These are phyloP conservation scores for Notarius quadriscutis DNA, from an alignment of 2,113 vertebrate genomes.

Conservation along the genomic window DNA sequence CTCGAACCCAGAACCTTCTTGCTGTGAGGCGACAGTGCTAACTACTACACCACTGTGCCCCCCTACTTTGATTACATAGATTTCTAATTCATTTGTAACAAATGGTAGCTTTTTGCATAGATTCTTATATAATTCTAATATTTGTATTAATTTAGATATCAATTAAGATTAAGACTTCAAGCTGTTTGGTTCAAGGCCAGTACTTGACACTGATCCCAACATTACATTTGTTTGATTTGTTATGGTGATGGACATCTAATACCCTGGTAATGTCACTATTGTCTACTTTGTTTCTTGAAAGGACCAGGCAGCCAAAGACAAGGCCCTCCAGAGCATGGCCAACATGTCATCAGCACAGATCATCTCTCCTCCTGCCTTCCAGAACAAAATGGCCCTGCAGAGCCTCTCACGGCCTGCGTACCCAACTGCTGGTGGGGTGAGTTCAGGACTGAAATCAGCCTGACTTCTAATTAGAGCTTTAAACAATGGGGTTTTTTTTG, in stretches of 20 bases:
- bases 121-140: neutral
- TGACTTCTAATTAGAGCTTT: neutral
- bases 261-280: constrained; percentile 36
- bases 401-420: constrained; percentile 83
- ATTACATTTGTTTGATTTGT: neutral
- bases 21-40: too few species aligned
- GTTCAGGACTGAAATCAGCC: constrained; percentile 57
- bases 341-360: constrained; percentile 95
- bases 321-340: constrained; percentile 95
- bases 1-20: too few species aligned
- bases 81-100: neutral
- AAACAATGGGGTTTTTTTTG: neutral
- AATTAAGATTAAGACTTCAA: constrained; percentile 2
- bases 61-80: neutral
- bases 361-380: constrained; percentile 89
- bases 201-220: neutral
- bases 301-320: constrained; percentile 98
- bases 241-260: constrained; percentile 26
- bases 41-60: too few species aligned
- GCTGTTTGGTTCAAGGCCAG: neutral
- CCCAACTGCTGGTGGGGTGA: constrained; percentile 85
- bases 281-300: constrained; percentile 61
- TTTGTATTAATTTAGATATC: neutral
- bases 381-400: constrained; percentile 89
- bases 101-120: neutral